Conservation (phyloP, 2,113 vertebrate species). For the Chascanopsetta lugubris region DNA sequence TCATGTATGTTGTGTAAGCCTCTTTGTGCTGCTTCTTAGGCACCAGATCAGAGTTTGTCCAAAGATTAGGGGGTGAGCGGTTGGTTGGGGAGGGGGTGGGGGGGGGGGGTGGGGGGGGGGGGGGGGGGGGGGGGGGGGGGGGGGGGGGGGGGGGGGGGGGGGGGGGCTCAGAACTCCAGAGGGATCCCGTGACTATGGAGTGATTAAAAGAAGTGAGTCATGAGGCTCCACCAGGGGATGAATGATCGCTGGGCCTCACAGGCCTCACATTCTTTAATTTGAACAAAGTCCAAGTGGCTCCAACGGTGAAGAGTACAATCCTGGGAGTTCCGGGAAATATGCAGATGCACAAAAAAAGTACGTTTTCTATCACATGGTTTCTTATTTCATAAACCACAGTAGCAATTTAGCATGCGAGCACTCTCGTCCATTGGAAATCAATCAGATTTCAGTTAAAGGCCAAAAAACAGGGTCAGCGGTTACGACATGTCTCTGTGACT, state of each 20-base stretch:
- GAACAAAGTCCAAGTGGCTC: neutral
- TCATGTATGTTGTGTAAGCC: conserved; percentile 44
- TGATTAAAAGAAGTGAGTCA: conserved; percentile 69
- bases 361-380: no score
- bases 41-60: conserved; percentile 70
- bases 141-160: neutral
- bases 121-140: conserved; percentile 13
- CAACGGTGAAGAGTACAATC: conserved; percentile 8
- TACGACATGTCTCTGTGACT: no score
- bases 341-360: fast-evolving
- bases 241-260: conserved; percentile 24
- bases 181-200: conserved; percentile 62
- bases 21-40: conserved; percentile 65
- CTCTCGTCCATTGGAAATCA: no score
- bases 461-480: no score
- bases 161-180: conserved; percentile 15
- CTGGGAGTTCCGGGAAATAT: neutral
- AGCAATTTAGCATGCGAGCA: no score
- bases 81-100: neutral
- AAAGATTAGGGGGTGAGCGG: conserved; percentile 64
- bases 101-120: conserved; percentile 12
- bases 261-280: neutral
- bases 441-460: no score
- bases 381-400: no score
- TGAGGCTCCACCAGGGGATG: conserved; percentile 47